Evolutionary conservation across 2,888 invertebrate genomes (phyloP).

Genomic region (Gasteruption jaculator): DNA sequence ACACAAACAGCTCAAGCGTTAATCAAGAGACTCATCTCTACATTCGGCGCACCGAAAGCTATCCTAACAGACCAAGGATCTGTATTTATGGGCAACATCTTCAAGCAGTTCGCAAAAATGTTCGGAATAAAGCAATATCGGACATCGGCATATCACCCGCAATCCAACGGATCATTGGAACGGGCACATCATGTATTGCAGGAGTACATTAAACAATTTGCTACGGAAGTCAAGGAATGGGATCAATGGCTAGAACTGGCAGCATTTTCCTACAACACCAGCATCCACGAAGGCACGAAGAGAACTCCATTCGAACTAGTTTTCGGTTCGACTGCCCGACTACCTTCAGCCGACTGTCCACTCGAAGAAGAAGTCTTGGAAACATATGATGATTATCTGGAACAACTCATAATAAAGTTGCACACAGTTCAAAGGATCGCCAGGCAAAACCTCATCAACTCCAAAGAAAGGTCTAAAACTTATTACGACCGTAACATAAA

Average conservation of each 20-base stretch:
- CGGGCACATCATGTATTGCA: conserved; percentile 13
- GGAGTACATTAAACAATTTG: conserved; percentile 13
- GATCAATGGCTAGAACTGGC: conserved; percentile 11
- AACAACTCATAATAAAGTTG: background rate
- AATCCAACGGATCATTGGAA: conserved; percentile 16
- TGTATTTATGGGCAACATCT: conserved; percentile 13
- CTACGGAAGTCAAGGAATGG: conserved; percentile 7
- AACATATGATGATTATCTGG: conserved; percentile 14
- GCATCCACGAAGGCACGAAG: conserved; percentile 11
- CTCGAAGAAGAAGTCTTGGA: background rate
- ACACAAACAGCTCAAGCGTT: conserved; percentile 18
- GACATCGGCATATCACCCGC: conserved; percentile 19
- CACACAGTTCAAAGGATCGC: conserved; percentile 7
- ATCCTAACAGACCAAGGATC: conserved; percentile 20
- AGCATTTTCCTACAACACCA: conserved; percentile 13
- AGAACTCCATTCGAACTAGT: conserved; percentile 7
- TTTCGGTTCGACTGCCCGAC: conserved; percentile 7
- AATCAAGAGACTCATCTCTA: conserved; percentile 14
- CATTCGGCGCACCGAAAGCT: conserved; percentile 14
- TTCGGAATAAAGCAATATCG: conserved; percentile 14
- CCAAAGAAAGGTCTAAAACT: conserved; percentile 17
- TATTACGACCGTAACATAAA: conserved; percentile 13
- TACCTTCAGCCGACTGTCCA: background rate
- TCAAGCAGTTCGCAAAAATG: conserved; percentile 10
- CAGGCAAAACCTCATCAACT: conserved; percentile 8